Evolutionary conservation across 2,797 vertebrate genomes (phyloP), one percentile per base, ranked within the genome.

Genomic region (Hybognathus amarus): DNA sequence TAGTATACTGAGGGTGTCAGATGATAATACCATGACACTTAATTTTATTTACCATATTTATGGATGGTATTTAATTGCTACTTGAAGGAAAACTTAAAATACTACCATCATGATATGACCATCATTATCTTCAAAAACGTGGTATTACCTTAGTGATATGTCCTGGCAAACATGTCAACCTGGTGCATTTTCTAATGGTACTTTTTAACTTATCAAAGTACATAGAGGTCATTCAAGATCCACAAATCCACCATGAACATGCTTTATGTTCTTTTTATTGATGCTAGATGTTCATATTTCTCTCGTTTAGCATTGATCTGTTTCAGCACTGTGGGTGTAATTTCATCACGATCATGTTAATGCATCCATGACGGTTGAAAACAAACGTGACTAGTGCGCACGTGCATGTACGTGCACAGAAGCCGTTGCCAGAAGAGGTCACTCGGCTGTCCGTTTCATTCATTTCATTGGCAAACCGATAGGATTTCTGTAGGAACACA

Each of bases 401-500:
- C n/a, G 54, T 24, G 36, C 80, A 12, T 82, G 38, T 56, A 52
- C 70, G 42, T 56, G 42, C 30, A 77, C 79, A 42, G 68, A 63
- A 22, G 61, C 40, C 20, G 20, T 47, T 9, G 76, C 15, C 63
- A 67, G 61, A 50, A 67, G 56, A 47, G 67, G 22, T 70, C 79
- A 45, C n/a, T 1, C 54, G 42, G 13, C 42, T 40, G 56, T 64
- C 56, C 15, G 15, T 42, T 45, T 45, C 2, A 33, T 59, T 38
- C 18, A 30, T 77, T 36, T 91, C 90, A 93, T 92, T 92, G 91
- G 84, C 88, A 88, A 88, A 84, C 85, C 90, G 84, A 93, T 93
- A 91, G 84, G 88, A 92, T 85, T 83, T 90, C 82, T 92, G 91
- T 92, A 91, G 61, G 13, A 78, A 85, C 74, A 77, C 33, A 15